Base-by-base conservation (phyloP, 1,140 invertebrate genomes). In the Branchinecta lindahli region DNA sequence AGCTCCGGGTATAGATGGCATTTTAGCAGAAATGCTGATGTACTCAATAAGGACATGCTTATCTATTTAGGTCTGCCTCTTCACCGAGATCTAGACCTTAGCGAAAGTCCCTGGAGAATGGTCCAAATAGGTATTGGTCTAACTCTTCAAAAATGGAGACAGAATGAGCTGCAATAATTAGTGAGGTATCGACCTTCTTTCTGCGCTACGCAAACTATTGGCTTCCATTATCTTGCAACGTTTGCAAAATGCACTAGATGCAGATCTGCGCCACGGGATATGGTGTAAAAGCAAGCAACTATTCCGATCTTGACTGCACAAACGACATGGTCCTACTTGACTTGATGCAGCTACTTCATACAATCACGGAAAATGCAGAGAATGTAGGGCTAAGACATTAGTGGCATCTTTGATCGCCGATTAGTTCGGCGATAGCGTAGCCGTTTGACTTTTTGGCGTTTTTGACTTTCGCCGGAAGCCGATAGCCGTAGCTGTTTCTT, bases 241-340 rank as follows among this genome's bases (percentile, higher is more conserved):
- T n/a, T n/a, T n/a, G n/a, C 47, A n/a, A 52, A n/a, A 52, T 52
- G 47, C 47, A 52, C 47, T 52, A 52, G 47, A 52, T 52, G n/a
- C 9, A 52, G 9, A 52, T 52, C 47, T 52, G 47, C 47, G n/a
- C 9, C 47, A 52, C 9, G 47, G 47, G 9, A 9, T 52, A 9
- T 52, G 47, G 47, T n/a, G n/a, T 52, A 52, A 52, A 52, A 52
- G 47, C n/a, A n/a, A 52, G 47, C 47, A 52, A n/a, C n/a, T 9
- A 52, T n/a, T 52, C 47, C n/a, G 47, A 52, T 52, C n/a, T 52
- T 9, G 47, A 52, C n/a, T 52, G n/a, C n/a, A 9, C n/a, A n/a
- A n/a, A 52, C n/a, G 47, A 52, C 47, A 52, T n/a, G n/a, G 47
- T 52, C 47, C n/a, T 52, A 52, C 47, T 9, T 52, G 47, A n/a